A percentile compares a stretch with the other conserved stretches of the same genome.
phyloP scores from a whole-genome alignment of 2,797 vertebrate genomes.

The Brachymystax lenok region DNA sequence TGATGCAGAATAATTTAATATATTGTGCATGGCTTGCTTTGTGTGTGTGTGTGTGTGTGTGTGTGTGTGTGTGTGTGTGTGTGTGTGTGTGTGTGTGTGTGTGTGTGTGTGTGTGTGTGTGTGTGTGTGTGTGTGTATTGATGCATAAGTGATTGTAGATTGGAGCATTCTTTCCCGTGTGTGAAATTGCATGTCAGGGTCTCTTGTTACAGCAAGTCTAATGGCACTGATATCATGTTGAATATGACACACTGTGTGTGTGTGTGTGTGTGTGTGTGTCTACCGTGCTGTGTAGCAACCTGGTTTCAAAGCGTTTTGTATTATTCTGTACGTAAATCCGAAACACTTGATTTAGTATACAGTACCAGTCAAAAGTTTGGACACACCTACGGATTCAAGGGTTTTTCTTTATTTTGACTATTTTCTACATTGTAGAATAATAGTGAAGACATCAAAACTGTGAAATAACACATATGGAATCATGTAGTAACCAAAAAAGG shows the following conservation, averaged over 20 bases:
- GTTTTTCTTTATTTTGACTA: too few species aligned
- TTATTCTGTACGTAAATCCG: too few species aligned
- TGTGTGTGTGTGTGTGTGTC: background rate
- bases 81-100: background rate
- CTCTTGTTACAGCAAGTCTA: constrained; percentile 25
- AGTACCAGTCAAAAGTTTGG: too few species aligned
- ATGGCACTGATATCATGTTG: constrained; percentile 37
- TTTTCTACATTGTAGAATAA: too few species aligned
- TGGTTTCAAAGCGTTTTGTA: too few species aligned
- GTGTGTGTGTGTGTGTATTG: background rate
- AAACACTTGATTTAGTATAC: too few species aligned
- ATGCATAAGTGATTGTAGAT: background rate
- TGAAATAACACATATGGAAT: too few species aligned
- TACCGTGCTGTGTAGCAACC: too few species aligned
- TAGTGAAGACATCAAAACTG: too few species aligned
- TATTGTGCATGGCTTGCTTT: constrained; percentile 7
- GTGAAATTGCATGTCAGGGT: constrained; percentile 25
- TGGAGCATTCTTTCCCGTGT: background rate
- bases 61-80: too few species aligned
- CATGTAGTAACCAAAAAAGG: too few species aligned
- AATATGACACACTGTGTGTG: constrained; percentile 32
- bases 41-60: background rate
- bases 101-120: background rate
- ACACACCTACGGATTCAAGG: too few species aligned
- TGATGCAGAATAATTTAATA: background rate